Evolutionary conservation across 2,797 vertebrate species (phyloP).

Genomic region (Hemibagrus guttatus): DNA sequence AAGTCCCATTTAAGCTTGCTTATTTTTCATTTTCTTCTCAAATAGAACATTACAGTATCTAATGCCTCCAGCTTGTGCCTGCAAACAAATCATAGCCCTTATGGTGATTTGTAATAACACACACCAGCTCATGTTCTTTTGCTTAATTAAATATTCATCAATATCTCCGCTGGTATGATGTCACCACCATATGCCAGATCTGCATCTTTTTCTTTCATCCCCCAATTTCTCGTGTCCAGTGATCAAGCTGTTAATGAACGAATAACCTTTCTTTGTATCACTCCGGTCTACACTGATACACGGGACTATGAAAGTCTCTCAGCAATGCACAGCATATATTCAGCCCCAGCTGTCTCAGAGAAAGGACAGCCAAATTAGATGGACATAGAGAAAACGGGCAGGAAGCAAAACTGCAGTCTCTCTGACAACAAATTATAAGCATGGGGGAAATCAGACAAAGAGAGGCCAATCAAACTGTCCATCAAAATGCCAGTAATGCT

Average conservation of each 20-base stretch:
- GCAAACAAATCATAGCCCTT: neutral
- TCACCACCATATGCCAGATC: neutral
- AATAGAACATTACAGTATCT: neutral
- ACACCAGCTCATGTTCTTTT: neutral
- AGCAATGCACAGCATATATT: conserved; percentile 21
- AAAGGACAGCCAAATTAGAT: conserved; percentile 20
- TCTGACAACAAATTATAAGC: conserved; percentile 25
- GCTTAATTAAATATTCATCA: conserved; percentile 19
- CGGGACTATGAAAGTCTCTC: conserved; percentile 16
- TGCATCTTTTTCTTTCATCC: neutral
- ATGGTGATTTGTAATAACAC: neutral
- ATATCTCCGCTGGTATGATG: neutral
- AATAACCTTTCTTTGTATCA: conserved; percentile 5
- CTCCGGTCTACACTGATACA: conserved; percentile 6
- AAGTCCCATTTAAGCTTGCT: neutral
- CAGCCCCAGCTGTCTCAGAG: conserved; percentile 29
- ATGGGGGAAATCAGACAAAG: conserved; percentile 16
- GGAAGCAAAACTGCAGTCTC: neutral
- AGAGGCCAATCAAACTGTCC: conserved; percentile 46
- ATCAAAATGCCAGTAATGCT: conserved; percentile 34
- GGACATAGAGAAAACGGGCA: neutral
- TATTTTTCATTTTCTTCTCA: neutral
- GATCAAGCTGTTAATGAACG: conserved; percentile 4
- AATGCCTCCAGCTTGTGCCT: neutral
- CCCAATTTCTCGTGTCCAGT: neutral